Evolutionary conservation across 2,888 invertebrate genomes (phyloP).

Genomic region (Rhodophaea formosa): DNA sequence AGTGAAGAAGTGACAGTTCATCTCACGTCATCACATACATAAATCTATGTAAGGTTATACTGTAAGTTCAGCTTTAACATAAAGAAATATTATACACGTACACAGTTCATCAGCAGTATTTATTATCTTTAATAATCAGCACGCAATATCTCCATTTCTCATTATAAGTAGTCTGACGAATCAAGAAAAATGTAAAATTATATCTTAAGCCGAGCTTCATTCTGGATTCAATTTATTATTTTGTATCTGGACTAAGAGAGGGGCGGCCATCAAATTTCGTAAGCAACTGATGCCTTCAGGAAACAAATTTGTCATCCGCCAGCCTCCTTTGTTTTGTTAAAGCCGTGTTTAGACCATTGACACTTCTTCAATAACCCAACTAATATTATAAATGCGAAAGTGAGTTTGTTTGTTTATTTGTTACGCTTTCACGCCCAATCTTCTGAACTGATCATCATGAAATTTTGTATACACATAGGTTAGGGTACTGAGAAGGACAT

Average conservation of each 20-base stretch:
- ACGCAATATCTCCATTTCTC: conserved; percentile 27
- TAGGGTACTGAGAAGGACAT: too few relatives aligned
- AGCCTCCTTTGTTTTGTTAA: conserved; percentile 65
- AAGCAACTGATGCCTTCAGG: conserved; percentile 60
- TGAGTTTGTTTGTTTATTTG: too few relatives aligned
- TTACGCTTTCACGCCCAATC: too few relatives aligned
- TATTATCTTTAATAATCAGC: conserved; percentile 5
- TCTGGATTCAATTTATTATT: conserved; percentile 46
- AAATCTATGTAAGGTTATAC: too few relatives aligned
- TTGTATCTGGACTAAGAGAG: conserved; percentile 31
- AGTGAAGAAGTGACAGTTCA: too few relatives aligned
- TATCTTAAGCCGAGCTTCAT: conserved; percentile 34
- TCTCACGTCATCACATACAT: too few relatives aligned
- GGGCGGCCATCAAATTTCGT: conserved; percentile 50
- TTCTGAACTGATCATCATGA: too few relatives aligned
- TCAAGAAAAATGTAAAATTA: conserved; percentile 41
- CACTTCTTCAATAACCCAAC: not conserved
- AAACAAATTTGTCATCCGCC: conserved; percentile 66
- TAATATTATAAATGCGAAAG: not conserved
- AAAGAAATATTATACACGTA: too few relatives aligned
- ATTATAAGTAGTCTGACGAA: conserved; percentile 33
- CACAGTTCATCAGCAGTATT: too few relatives aligned
- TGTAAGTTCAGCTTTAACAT: too few relatives aligned
- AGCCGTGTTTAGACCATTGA: not conserved
- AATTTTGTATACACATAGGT: too few relatives aligned